These are phyloP conservation scores for Pygmarrhopalites habei DNA, from an alignment of 1,140 invertebrate species.

Conservation along the genomic window DNA sequence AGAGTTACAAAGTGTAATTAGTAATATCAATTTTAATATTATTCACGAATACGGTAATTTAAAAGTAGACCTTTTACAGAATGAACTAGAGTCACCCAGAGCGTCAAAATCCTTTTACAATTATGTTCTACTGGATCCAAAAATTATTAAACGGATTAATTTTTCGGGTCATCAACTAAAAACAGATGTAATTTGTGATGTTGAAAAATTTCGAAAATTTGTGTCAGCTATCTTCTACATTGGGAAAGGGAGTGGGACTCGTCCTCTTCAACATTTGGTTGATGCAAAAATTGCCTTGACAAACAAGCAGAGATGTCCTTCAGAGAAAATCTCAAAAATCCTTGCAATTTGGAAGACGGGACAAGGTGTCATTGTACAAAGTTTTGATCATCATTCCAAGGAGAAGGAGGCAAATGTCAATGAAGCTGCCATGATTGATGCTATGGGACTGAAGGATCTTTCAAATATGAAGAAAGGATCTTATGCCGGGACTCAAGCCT, in stretches of 20 bases:
- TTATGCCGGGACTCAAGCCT: conserved; percentile 16
- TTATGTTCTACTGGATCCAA: conserved; percentile 35
- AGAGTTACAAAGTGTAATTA: conserved; percentile 22
- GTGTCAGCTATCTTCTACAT: conserved; percentile 36
- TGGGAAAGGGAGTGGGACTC: conserved; percentile 32
- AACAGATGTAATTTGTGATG: conserved; percentile 26
- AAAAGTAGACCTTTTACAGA: conserved; percentile 28
- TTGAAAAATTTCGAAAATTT: conserved; percentile 36
- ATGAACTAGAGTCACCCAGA: not conserved
- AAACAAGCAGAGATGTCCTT: not conserved
- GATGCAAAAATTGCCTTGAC: conserved; percentile 27
- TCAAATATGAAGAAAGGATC: conserved; percentile 35
- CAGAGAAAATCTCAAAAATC: conserved; percentile 30
- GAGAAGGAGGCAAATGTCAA: conserved; percentile 36
- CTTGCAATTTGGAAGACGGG: conserved; percentile 35
- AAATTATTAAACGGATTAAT: conserved; percentile 32
- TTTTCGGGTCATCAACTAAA: conserved; percentile 37
- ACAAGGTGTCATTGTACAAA: conserved; percentile 23
- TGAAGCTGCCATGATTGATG: conserved; percentile 38
- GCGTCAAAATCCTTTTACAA: conserved; percentile 35
- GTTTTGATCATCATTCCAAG: conserved; percentile 29
- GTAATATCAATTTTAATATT: conserved; percentile 14
- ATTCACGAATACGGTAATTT: conserved; percentile 15
- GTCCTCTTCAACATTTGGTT: conserved; percentile 32
- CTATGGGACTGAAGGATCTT: conserved; percentile 30